Conservation (phyloP, 2,113 vertebrate species). For the Xyliphius kryptos region DNA sequence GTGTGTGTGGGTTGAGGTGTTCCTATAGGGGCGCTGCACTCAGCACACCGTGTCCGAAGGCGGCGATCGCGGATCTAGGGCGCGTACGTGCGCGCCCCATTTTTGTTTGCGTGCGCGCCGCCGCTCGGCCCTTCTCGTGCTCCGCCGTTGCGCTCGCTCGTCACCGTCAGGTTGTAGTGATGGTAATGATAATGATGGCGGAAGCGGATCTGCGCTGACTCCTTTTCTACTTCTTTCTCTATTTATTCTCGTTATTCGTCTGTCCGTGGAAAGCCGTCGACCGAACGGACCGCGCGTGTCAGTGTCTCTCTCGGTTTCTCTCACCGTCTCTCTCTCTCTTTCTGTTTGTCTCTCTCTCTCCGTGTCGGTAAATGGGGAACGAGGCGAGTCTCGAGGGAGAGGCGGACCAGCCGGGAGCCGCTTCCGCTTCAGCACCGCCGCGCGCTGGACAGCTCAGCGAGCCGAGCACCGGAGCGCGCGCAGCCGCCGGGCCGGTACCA, state of each 20-base stretch:
- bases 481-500: too few species aligned
- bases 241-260: neutral
- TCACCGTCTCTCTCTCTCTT: slow-evolving; percentile 49
- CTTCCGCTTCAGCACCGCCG: slow-evolving; percentile 75
- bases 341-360: slow-evolving; percentile 47
- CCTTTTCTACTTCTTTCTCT: neutral
- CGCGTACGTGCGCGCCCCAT: too few species aligned
- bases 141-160: too few species aligned
- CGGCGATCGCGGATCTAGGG: too few species aligned
- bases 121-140: too few species aligned
- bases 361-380: slow-evolving; percentile 65
- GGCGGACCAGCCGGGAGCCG: slow-evolving; percentile 63
- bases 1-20: too few species aligned
- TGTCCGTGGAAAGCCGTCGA: neutral
- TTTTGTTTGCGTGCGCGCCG: too few species aligned
- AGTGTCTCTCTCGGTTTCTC: slow-evolving; percentile 51
- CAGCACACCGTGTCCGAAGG: too few species aligned
- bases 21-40: too few species aligned
- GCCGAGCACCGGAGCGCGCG: too few species aligned
- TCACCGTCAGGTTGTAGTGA: too few species aligned
- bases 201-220: slow-evolving; percentile 67
- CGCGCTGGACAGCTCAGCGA: slow-evolving; percentile 72
- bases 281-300: slow-evolving; percentile 12
- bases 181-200: slow-evolving; percentile 72
- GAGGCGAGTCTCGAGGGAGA: slow-evolving; percentile 70